Conservation (phyloP, 2,888 invertebrate species). For the Sympetrum striolatum region DNA sequence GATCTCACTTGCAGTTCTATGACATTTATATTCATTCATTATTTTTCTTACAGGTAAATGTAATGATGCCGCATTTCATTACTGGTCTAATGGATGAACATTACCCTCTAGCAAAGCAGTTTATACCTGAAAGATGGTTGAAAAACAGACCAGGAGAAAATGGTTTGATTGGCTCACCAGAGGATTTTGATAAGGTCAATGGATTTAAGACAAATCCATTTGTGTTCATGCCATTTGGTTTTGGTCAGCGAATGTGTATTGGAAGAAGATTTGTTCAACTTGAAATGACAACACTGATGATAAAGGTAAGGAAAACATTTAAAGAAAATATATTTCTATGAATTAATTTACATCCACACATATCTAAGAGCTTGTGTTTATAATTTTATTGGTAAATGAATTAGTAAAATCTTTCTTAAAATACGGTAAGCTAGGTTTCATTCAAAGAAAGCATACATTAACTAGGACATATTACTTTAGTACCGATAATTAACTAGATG, state of each 20-base stretch:
- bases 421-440: background rate
- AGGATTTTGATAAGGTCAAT: background rate
- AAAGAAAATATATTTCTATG: background rate
- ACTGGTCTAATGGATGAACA: background rate
- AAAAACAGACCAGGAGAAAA: background rate
- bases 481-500: background rate
- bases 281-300: slow-evolving; percentile 85
- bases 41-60: background rate
- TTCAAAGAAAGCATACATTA: background rate
- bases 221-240: slow-evolving; percentile 78
- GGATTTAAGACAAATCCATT: slow-evolving; percentile 70
- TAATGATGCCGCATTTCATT: background rate
- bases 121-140: slow-evolving; percentile 59
- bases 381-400: background rate
- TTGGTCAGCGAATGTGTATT: slow-evolving; percentile 83
- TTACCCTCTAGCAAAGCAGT: slow-evolving; percentile 54
- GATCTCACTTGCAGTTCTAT: background rate
- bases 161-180: background rate
- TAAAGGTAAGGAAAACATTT: slow-evolving; percentile 66
- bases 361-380: background rate
- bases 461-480: background rate
- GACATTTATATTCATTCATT: slow-evolving; percentile 50
- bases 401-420: background rate
- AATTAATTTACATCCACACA: background rate
- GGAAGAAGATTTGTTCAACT: slow-evolving; percentile 88